phyloP scores from a whole-genome alignment of 2,797 vertebrate species.

The Tangara arthus region DNA sequence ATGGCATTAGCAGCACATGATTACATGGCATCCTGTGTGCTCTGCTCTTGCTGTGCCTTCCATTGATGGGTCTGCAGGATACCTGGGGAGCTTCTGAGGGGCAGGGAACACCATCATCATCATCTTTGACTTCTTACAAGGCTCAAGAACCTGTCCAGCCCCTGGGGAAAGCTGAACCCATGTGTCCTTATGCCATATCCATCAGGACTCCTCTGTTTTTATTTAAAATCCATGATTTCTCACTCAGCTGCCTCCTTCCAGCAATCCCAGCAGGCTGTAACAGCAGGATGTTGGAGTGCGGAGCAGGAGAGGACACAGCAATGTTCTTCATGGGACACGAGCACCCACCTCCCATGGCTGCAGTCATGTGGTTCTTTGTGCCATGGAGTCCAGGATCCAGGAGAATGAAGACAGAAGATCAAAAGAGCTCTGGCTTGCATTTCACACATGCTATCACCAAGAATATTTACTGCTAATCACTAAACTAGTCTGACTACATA shows the following conservation, averaged over 20 bases:
- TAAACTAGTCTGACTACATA: background rate
- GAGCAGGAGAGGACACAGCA: background rate
- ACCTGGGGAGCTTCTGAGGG: background rate
- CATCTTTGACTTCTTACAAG: background rate
- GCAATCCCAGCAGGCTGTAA: background rate
- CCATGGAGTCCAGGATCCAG: background rate
- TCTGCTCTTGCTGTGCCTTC: background rate
- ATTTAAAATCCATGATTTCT: background rate
- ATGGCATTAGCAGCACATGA: background rate
- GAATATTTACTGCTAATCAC: background rate
- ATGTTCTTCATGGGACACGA: background rate
- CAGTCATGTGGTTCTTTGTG: background rate
- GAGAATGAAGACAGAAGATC: background rate
- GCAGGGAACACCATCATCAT: background rate
- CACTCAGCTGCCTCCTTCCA: background rate
- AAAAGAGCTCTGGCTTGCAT: background rate
- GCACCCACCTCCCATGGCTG: background rate
- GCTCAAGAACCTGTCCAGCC: background rate
- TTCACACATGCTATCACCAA: background rate
- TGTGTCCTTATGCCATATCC: background rate
- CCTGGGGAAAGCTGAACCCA: background rate
- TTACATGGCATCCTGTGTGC: background rate
- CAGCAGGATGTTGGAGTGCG: background rate
- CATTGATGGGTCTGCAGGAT: background rate
- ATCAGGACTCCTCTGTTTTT: background rate